phyloP scores from a whole-genome alignment of 1,140 invertebrate genomes.

The Drosophila pandora region DNA sequence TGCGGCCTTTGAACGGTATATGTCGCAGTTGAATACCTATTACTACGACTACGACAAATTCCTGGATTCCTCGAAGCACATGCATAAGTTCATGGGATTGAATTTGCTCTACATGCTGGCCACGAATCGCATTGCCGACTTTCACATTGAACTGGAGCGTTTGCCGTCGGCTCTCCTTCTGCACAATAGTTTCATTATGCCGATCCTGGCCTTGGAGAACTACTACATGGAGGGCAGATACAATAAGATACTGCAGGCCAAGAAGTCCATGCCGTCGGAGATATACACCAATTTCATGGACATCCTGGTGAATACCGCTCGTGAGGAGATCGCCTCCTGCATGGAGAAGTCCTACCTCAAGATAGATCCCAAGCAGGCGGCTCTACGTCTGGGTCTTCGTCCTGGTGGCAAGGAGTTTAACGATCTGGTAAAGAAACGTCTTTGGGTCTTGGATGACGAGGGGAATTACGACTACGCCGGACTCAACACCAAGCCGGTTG shows the following conservation, averaged over 20 bases:
- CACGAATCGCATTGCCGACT: constrained; percentile 99
- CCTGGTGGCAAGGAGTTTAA: constrained; percentile 88
- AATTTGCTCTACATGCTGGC: constrained; percentile 97
- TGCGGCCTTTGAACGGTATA: constrained; percentile 96
- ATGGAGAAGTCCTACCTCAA: constrained; percentile 98
- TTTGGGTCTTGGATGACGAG: constrained; percentile 91
- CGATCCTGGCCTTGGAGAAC: constrained; percentile 97
- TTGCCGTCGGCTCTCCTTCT: constrained; percentile 95
- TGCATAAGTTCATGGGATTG: constrained; percentile 97
- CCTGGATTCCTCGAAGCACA: constrained; percentile 93
- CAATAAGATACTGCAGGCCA: constrained; percentile 92
- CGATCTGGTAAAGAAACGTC: constrained; percentile 91
- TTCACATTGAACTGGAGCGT: constrained; percentile 98
- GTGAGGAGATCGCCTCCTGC: constrained; percentile 98
- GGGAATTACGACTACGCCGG: constrained; percentile 91
- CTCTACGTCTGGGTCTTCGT: constrained; percentile 94
- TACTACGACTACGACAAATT: constrained; percentile 98
- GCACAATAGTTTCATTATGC: constrained; percentile 96
- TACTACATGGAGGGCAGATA: constrained; percentile 99
- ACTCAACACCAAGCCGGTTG: constrained; percentile 88
- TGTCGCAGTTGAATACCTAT: constrained; percentile 98
- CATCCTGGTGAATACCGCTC: constrained; percentile 97
- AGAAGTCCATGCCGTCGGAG: constrained; percentile 95
- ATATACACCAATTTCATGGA: constrained; percentile 99
- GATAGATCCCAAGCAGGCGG: constrained; percentile 93